Percentiles rank a stretch among this genome's conserved stretches.
Evolutionary conservation across 1,140 invertebrate genomes (phyloP).

Genomic region (Hyles vespertilio): DNA sequence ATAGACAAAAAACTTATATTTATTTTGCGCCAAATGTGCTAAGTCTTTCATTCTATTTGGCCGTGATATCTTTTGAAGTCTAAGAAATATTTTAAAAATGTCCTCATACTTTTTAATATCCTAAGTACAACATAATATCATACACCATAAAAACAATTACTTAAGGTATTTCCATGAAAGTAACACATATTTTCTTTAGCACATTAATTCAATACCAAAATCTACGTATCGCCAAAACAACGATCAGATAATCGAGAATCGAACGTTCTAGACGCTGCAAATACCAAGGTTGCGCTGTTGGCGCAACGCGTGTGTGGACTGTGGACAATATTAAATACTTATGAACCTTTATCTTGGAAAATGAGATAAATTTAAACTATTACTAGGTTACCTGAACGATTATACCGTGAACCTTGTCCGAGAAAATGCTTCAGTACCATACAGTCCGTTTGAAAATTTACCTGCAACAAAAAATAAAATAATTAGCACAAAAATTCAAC

Average conservation of each 20-base stretch:
- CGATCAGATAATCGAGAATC: background rate
- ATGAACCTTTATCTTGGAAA: background rate
- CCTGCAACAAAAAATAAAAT: conserved; percentile 14
- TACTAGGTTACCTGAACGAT: too few species aligned
- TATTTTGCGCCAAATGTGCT: too few species aligned
- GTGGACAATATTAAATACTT: background rate
- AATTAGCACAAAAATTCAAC: too few species aligned
- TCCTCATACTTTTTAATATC: too few species aligned
- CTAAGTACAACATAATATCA: background rate
- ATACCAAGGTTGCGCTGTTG: conserved; percentile 7
- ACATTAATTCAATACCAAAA: background rate
- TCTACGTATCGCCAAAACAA: background rate
- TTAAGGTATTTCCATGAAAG: background rate
- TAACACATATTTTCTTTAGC: background rate
- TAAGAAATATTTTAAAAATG: too few species aligned
- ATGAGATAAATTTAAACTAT: background rate
- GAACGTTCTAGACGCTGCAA: conserved; percentile 5
- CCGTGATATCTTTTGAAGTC: too few species aligned
- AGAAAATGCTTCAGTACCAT: conserved; percentile 5
- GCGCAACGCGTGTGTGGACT: background rate
- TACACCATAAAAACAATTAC: background rate
- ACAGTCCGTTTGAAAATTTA: conserved; percentile 7
- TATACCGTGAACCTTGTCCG: background rate
- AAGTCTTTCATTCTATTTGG: too few species aligned
- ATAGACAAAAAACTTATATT: too few species aligned